Evolutionary conservation across 1,140 invertebrate genomes (phyloP).

Genomic region (Philaenus spumarius): DNA sequence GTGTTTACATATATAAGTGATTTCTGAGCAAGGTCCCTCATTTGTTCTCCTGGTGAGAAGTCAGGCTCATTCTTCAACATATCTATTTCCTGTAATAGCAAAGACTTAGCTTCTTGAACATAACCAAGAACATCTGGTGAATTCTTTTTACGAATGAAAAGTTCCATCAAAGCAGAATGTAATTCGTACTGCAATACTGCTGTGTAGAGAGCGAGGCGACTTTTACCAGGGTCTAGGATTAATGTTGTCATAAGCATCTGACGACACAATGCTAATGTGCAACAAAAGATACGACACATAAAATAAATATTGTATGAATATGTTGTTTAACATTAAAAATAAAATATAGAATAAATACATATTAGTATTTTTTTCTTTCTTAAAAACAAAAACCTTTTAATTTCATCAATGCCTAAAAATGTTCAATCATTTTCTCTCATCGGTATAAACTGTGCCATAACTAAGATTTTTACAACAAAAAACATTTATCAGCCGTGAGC

Average conservation of each 20-base stretch:
- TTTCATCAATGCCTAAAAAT: too few relatives aligned
- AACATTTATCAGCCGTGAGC: too few relatives aligned
- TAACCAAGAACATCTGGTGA: constrained; percentile 36
- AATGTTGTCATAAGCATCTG: constrained; percentile 55
- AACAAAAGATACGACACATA: neutral
- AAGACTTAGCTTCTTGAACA: constrained; percentile 38
- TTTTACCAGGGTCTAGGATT: constrained; percentile 59
- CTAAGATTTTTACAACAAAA: too few relatives aligned
- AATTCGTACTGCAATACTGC: constrained; percentile 65
- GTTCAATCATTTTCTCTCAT: too few relatives aligned
- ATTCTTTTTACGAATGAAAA: constrained; percentile 43
- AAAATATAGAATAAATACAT: too few relatives aligned
- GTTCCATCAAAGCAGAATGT: constrained; percentile 48
- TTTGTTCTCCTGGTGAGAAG: constrained; percentile 41
- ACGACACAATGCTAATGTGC: constrained; percentile 48
- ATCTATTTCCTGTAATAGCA: constrained; percentile 41
- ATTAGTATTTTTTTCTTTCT: too few relatives aligned
- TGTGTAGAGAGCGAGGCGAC: constrained; percentile 60
- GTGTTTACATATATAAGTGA: constrained; percentile 13
- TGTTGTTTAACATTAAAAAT: too few relatives aligned
- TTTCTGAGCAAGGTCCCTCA: constrained; percentile 20
- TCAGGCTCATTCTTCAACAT: constrained; percentile 45
- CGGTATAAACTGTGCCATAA: too few relatives aligned
- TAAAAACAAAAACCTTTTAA: too few relatives aligned
- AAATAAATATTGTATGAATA: too few relatives aligned